Conservation (phyloP, 2,797 vertebrate genomes). For the Perodicticus potto region DNA sequence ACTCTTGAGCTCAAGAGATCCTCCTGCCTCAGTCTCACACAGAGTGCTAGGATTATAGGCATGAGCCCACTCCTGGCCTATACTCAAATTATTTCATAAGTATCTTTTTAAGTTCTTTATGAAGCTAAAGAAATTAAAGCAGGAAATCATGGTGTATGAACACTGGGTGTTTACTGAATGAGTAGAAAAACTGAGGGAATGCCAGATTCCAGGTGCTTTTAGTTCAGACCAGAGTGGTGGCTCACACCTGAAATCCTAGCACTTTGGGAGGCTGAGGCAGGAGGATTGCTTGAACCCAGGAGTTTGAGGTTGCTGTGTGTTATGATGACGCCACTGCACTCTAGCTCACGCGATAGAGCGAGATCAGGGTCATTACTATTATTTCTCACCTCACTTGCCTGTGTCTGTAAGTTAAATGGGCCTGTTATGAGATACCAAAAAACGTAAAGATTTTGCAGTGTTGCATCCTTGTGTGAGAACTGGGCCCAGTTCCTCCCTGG, state of each 20-base stretch:
- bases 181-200: fast-evolving
- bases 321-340: neutral
- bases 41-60: too few relatives aligned
- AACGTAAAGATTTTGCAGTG: fast-evolving
- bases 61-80: neutral
- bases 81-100: neutral
- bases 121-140: too few relatives aligned
- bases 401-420: neutral
- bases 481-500: neutral
- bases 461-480: neutral
- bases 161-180: fast-evolving
- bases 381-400: neutral
- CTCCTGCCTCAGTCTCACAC: too few relatives aligned
- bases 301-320: neutral
- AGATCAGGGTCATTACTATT: neutral
- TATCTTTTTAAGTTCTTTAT: neutral
- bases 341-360: neutral
- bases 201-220: neutral
- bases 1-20: too few relatives aligned
- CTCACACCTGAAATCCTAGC: too few relatives aligned
- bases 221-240: fast-evolving
- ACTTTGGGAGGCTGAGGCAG: too few relatives aligned
- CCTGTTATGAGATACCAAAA: fast-evolving
- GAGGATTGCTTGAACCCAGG: too few relatives aligned
- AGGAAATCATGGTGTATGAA: neutral